Evolutionary conservation across 2,797 vertebrate genomes (phyloP).

Genomic region (Acanthornis magna): DNA sequence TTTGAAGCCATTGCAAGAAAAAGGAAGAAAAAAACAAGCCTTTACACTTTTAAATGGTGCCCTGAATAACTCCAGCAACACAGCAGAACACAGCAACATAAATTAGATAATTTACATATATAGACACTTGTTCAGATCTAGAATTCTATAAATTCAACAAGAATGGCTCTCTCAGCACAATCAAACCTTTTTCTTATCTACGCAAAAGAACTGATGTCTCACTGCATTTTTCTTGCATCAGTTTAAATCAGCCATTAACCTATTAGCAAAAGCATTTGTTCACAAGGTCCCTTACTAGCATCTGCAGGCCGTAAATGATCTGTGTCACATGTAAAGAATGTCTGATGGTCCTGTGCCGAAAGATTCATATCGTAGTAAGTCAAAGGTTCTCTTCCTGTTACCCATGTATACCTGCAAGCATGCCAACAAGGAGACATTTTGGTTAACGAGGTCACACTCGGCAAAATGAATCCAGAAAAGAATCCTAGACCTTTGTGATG

Average conservation of each 20-base stretch:
- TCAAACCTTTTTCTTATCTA: neutral
- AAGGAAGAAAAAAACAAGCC: neutral
- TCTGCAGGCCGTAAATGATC: constrained; percentile 96
- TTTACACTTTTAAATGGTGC: neutral
- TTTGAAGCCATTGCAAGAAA: neutral
- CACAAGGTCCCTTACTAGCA: constrained; percentile 83
- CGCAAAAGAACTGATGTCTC: neutral
- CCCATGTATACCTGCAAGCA: constrained; percentile 89
- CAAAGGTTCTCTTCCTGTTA: constrained; percentile 92
- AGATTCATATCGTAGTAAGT: constrained; percentile 97
- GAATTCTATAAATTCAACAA: neutral
- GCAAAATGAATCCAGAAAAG: neutral
- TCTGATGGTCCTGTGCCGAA: constrained; percentile 95
- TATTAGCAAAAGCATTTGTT: neutral
- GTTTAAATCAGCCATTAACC: neutral
- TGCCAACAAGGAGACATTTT: neutral
- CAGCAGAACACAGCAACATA: neutral
- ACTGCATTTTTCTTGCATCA: neutral
- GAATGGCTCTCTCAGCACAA: neutral
- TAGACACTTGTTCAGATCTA: neutral
- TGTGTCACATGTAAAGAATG: constrained; percentile 95
- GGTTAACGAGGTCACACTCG: neutral
- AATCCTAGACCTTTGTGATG: neutral
- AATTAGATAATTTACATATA: neutral
- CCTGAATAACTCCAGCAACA: neutral